These are phyloP conservation scores for Mormyrops boulengeri DNA, from an alignment of 2,797 vertebrate species.

Conservation along the genomic window DNA sequence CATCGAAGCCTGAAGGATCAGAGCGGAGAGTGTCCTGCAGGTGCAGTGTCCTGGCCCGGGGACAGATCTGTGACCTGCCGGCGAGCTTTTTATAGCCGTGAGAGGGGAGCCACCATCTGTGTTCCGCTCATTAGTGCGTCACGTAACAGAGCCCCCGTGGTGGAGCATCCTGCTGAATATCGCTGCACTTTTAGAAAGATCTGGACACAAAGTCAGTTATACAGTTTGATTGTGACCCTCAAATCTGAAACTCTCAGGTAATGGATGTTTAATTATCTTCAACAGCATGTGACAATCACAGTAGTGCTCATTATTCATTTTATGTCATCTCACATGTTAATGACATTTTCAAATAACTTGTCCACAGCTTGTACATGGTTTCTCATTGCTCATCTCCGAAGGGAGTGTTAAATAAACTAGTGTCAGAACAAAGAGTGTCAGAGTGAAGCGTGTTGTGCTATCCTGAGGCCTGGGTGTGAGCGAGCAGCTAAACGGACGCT, in stretches of 20 bases:
- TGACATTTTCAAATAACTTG: background rate
- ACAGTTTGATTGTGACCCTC: background rate
- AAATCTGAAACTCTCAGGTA: background rate
- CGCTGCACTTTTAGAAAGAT: background rate
- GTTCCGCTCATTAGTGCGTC: background rate
- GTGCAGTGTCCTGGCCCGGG: constrained; percentile 24
- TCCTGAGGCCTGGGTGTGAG: constrained; percentile 24
- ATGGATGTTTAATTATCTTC: background rate
- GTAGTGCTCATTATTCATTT: background rate
- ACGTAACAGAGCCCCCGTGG: background rate
- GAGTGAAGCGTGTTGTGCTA: background rate
- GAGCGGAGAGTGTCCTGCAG: constrained; percentile 17
- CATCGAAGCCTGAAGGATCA: background rate
- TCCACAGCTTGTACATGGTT: background rate
- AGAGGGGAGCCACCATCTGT: constrained; percentile 1
- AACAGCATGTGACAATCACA: background rate
- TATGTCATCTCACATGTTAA: background rate
- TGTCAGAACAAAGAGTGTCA: background rate
- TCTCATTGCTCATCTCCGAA: background rate
- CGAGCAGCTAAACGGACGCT: background rate
- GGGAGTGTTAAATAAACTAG: constrained; percentile 16
- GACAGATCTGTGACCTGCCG: constrained; percentile 8
- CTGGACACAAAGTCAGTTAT: background rate
- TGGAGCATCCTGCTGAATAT: background rate
- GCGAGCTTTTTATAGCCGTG: constrained; percentile 32